Percentiles rank a stretch among this genome's conserved stretches.
Evolutionary conservation across 30 jellyfish, hydroid and myxozoan species (phyloP).

Genomic region (Pelagia noctiluca): DNA sequence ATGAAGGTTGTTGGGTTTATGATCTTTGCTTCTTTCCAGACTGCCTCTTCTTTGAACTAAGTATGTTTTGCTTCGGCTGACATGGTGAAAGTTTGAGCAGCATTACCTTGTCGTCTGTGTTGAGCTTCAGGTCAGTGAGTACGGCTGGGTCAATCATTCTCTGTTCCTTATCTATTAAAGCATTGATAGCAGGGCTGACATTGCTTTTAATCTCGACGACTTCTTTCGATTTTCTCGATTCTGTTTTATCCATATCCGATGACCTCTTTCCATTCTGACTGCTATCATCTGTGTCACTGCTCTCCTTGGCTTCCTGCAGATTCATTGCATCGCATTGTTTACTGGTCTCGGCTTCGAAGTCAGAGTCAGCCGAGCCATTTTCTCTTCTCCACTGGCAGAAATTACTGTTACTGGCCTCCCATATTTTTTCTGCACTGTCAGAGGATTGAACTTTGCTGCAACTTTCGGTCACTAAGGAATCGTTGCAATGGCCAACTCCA

Average conservation of each 20-base stretch:
- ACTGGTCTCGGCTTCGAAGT: slow-evolving; percentile 4
- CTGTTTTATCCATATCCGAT: background rate
- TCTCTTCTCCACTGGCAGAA: background rate
- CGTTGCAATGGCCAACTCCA: background rate
- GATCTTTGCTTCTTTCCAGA: slow-evolving; percentile 10
- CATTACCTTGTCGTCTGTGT: slow-evolving; percentile 26
- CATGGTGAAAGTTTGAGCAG: slow-evolving; percentile 22
- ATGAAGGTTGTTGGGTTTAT: slow-evolving; percentile 32
- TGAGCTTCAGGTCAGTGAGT: background rate
- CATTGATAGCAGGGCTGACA: background rate
- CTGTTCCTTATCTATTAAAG: background rate
- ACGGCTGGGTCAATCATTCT: slow-evolving; percentile 20
- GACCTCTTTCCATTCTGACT: background rate
- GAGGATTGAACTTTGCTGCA: too few species aligned
- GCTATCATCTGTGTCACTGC: background rate
- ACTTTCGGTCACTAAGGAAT: background rate
- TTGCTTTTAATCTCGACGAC: background rate
- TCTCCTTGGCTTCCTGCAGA: slow-evolving; percentile 5
- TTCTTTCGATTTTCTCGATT: background rate
- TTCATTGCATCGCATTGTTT: background rate
- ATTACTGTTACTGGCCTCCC: too few species aligned
- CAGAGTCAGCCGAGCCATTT: slow-evolving; percentile 7
- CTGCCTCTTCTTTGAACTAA: background rate
- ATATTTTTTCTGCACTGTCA: background rate
- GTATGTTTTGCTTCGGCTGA: slow-evolving; percentile 13